phyloP scores from a whole-genome alignment of 2,113 vertebrate species.

The Gambusia holbrooki region DNA sequence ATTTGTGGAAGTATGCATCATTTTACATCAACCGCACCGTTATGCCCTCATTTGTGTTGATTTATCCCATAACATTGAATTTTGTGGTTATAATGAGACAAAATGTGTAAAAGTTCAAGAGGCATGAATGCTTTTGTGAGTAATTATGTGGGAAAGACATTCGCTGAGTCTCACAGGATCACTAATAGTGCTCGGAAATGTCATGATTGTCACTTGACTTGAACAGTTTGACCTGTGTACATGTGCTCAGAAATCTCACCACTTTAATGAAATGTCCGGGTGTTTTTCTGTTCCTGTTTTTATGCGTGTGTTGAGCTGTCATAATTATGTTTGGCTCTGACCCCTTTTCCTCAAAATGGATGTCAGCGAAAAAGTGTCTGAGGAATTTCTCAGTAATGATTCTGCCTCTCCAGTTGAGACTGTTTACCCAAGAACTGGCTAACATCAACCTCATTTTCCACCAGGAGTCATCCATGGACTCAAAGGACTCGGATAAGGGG shows the following conservation, averaged over 20 bases:
- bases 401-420: constrained; percentile 46
- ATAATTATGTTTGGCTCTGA: constrained; percentile 38
- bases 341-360: constrained; percentile 41
- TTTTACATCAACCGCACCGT: background rate
- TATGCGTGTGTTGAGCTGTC: constrained; percentile 27
- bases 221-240: constrained; percentile 57
- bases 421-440: constrained; percentile 27
- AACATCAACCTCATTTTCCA: constrained; percentile 42
- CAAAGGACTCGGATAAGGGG: constrained; percentile 35
- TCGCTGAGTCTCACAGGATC: constrained; percentile 25
- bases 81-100: background rate
- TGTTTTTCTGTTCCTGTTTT: constrained; percentile 1
- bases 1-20: too few relatives aligned
- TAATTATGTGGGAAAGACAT: constrained; percentile 26
- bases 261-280: constrained; percentile 49
- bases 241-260: constrained; percentile 38
- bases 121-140: background rate
- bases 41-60: background rate
- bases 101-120: background rate
- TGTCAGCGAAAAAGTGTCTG: constrained; percentile 31
- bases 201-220: constrained; percentile 51
- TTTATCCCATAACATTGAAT: background rate
- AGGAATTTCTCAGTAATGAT: constrained; percentile 33
- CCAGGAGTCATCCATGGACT: constrained; percentile 51
- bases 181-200: constrained; percentile 45